Base-by-base conservation (phyloP, 2,113 vertebrate species). In the Hippolais icterina region DNA sequence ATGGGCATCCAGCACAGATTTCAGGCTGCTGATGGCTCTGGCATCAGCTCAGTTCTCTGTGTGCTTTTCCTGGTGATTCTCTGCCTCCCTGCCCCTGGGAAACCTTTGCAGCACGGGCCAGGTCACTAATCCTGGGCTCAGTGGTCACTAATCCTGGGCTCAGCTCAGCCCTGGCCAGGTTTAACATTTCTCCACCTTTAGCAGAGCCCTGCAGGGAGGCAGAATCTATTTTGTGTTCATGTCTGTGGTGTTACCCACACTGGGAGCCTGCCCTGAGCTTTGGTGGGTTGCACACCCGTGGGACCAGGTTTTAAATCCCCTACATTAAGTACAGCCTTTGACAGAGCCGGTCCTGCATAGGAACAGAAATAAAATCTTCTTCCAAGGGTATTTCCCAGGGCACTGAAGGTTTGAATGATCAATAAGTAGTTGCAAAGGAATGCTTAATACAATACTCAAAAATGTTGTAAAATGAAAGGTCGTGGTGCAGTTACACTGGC, bases 221-320 rank as follows among this genome's bases (percentile, higher is more conserved):
- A 72, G 52, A 31, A 27, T 19, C 15, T 41, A 0, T 8, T 87
- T n/a, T 54, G 47, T 42, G 19, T 66, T 68, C n/a, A 18, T 42
- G 8, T 10, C 23, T 17, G 15, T 52, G 31, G 33, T 13, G 1
- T 60, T 31, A 4, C 23, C 42, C 46, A 7, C 25, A 2, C 3
- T 4, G 6, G 10, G 28, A 24, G 28, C 10, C 24, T 59, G 1
- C 18, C 53, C 16, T 33, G 63, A 42, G 52, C 15, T 68, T 3
- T 14, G 1, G 0, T 17, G 49, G 28, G 13, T 7, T 77, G 9
- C 13, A 2, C 52, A 8, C 33, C 31, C 17, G 0, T 7, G 5
- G 27, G 2, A 2, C 5, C 52, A 14, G 12, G 44, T 11, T 76
- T 83, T 46, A 50, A 74, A 83, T 41, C 28, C 41, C 15, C 9